These are phyloP conservation scores for Bubo scandiacus DNA, from an alignment of 2,113 vertebrate species.

Conservation along the genomic window DNA sequence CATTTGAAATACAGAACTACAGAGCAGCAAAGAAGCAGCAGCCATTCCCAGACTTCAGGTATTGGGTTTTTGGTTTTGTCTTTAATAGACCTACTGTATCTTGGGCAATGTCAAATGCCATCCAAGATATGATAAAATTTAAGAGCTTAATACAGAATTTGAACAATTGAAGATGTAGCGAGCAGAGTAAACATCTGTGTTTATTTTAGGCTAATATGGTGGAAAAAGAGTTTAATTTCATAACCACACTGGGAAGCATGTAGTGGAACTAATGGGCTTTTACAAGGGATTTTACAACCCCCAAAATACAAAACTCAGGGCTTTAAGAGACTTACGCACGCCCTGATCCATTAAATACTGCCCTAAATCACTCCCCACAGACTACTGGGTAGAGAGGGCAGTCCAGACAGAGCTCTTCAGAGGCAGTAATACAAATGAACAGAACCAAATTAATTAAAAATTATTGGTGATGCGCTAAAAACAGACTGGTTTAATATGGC, in stretches of 20 bases:
- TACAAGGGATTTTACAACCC: conserved; percentile 57
- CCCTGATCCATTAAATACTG: conserved; percentile 33
- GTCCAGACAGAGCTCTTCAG: neutral
- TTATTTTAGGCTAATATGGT: conserved; percentile 39
- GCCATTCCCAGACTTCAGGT: neutral
- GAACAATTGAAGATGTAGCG: neutral
- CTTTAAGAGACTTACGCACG: conserved; percentile 10
- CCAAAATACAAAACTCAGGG: conserved; percentile 45
- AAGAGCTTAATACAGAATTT: neutral
- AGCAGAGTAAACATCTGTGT: conserved; percentile 24
- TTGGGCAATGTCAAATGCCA: neutral
- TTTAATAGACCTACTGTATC: neutral
- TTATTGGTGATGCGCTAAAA: neutral
- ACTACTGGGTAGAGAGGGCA: neutral
- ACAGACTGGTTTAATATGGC: neutral
- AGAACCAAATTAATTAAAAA: neutral
- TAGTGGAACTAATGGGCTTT: conserved; percentile 52
- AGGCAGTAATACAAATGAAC: neutral
- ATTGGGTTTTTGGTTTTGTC: neutral
- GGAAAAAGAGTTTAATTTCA: conserved; percentile 59
- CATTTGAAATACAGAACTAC: neutral
- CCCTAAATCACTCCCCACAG: conserved; percentile 18
- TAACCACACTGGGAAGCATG: conserved; percentile 39
- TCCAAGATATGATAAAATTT: neutral
- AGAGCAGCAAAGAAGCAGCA: neutral